phyloP scores from a whole-genome alignment of 2,888 invertebrate genomes.

The Strigamia transsilvanica region DNA sequence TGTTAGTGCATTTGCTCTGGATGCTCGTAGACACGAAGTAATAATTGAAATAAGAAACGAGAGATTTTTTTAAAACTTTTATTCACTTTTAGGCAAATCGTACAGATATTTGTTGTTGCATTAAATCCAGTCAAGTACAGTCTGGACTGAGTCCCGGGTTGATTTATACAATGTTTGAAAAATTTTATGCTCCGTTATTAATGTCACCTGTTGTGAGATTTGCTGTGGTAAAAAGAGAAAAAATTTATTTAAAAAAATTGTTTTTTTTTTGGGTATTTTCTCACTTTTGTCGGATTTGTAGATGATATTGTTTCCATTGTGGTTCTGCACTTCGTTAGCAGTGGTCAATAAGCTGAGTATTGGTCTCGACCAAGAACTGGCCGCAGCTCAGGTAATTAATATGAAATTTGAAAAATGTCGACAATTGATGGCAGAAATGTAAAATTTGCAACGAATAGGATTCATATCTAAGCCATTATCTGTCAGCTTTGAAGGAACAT shows the following conservation, averaged over 20 bases:
- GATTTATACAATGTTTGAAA: slow-evolving; percentile 85
- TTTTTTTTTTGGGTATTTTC: neutral
- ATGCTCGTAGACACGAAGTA: slow-evolving; percentile 79
- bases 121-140: slow-evolving; percentile 63
- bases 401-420: neutral
- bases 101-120: slow-evolving; percentile 86
- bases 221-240: slow-evolving; percentile 59
- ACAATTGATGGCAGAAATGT: neutral
- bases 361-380: slow-evolving; percentile 95
- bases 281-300: neutral
- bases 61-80: slow-evolving; percentile 48
- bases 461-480: slow-evolving; percentile 94
- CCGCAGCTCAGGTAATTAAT: slow-evolving; percentile 82
- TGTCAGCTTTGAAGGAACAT: slow-evolving; percentile 80
- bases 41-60: neutral
- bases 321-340: slow-evolving; percentile 87
- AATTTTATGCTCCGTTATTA: slow-evolving; percentile 84
- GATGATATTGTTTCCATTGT: slow-evolving; percentile 86
- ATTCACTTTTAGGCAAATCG: slow-evolving; percentile 68
- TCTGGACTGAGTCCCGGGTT: slow-evolving; percentile 62
- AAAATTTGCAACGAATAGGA: slow-evolving; percentile 64
- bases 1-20: slow-evolving; percentile 85
- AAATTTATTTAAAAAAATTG: neutral
- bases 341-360: slow-evolving; percentile 90
- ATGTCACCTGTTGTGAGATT: slow-evolving; percentile 70